These are phyloP conservation scores for Struthidea cinerea DNA, from an alignment of 2,113 vertebrate species.

Conservation along the genomic window DNA sequence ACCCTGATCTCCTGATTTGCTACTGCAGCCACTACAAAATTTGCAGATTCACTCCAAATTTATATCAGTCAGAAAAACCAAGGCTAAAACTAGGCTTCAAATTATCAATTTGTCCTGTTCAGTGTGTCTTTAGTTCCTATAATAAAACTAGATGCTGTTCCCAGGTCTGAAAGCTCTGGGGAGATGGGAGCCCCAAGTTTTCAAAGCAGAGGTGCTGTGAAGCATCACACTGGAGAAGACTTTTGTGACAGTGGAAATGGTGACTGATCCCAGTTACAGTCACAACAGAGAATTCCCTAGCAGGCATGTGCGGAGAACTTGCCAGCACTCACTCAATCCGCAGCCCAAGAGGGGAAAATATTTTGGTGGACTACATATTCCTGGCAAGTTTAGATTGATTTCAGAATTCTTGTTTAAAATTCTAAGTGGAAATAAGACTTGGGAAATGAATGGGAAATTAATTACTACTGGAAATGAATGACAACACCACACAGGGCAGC, in stretches of 20 bases:
- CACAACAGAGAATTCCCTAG: neutral
- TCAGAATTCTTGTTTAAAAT: neutral
- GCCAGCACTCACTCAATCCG: neutral
- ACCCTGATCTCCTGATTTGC: neutral
- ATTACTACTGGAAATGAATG: neutral
- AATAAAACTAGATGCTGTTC: neutral
- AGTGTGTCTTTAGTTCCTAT: neutral
- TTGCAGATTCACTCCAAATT: neutral
- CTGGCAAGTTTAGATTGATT: neutral
- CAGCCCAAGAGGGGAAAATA: neutral
- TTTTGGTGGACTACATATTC: neutral
- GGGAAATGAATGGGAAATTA: neutral
- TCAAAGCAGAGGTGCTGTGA: neutral
- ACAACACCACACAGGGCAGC: neutral
- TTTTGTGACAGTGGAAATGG: neutral
- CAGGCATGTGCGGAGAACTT: neutral
- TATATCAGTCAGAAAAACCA: neutral
- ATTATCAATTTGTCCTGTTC: neutral
- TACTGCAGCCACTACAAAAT: accelerated
- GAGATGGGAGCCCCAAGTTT: neutral
- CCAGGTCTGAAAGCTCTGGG: neutral
- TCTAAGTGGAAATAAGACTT: neutral
- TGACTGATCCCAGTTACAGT: neutral
- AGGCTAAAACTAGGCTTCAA: neutral
- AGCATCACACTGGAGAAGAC: neutral